Percentiles rank a stretch among this genome's conserved stretches.
Evolutionary conservation across 2,113 vertebrate species (phyloP).

Genomic region (Myiagra hebetior): DNA sequence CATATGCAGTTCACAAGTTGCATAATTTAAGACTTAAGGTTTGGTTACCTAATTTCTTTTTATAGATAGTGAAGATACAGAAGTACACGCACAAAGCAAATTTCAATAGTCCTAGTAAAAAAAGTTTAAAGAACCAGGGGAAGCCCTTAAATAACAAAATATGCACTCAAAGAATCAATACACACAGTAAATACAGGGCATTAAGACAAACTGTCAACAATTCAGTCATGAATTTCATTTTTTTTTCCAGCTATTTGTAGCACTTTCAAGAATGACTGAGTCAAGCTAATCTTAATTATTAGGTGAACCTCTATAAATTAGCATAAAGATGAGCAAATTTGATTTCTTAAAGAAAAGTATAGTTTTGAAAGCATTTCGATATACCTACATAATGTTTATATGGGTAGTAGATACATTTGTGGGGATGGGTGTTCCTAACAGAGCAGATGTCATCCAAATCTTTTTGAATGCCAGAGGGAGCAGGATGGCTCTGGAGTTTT

Average conservation of each 20-base stretch:
- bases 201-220: not conserved
- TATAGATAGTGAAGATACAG: not conserved
- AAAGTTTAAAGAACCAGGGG: not conserved
- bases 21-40: not conserved
- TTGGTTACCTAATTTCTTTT: not conserved
- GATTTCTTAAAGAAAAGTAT: not conserved
- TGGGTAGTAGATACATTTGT: not conserved
- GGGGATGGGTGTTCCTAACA: not conserved
- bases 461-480: not conserved
- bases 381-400: not conserved
- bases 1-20: accelerated
- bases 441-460: not conserved
- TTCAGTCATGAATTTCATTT: not conserved
- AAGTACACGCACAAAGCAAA: not conserved
- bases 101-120: not conserved
- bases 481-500: not conserved
- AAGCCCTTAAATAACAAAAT: not conserved
- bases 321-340: accelerated
- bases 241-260: not conserved
- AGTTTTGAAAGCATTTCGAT: not conserved
- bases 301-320: not conserved
- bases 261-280: not conserved
- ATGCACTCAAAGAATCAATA: not conserved
- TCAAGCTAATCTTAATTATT: not conserved
- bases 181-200: not conserved